These are phyloP conservation scores for Drosophila biarmipes DNA, from an alignment of 1,140 invertebrate genomes.

Conservation along the genomic window DNA sequence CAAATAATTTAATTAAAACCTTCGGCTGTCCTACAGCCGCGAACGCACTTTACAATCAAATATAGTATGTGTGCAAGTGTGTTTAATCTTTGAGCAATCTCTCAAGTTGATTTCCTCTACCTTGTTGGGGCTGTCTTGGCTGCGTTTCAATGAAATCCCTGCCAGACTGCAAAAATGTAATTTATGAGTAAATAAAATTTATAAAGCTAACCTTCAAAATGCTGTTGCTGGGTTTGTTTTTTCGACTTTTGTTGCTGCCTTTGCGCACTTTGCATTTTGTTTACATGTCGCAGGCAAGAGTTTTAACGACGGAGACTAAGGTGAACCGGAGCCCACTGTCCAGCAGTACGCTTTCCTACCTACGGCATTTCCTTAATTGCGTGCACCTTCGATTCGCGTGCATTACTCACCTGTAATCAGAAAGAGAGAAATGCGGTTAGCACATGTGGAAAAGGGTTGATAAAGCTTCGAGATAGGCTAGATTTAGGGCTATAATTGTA, in stretches of 20 bases:
- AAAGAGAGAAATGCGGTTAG: constrained; percentile 35
- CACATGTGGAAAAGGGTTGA: constrained; percentile 29
- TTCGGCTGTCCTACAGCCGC: constrained; percentile 21
- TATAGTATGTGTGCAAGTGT: constrained; percentile 17
- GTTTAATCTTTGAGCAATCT: constrained; percentile 39
- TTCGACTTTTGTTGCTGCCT: constrained; percentile 32
- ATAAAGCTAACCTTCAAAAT: constrained; percentile 67
- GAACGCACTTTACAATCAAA: constrained; percentile 23
- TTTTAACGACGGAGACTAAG: constrained; percentile 37
- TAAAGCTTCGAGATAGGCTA: constrained; percentile 12
- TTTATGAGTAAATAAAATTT: constrained; percentile 71
- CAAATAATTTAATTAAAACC: constrained; percentile 32
- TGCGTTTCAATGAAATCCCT: constrained; percentile 61
- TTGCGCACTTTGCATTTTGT: constrained; percentile 67
- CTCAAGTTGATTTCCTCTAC: constrained; percentile 51
- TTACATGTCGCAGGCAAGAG: constrained; percentile 60
- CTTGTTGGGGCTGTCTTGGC: constrained; percentile 41
- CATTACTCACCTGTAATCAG: constrained; percentile 69
- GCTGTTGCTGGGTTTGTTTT: constrained; percentile 28
- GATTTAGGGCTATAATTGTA: constrained; percentile 14
- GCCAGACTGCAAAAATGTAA: constrained; percentile 54
- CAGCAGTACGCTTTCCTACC: constrained; percentile 19
- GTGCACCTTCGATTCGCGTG: constrained; percentile 34
- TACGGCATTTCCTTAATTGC: constrained; percentile 38
- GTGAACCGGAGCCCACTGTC: constrained; percentile 29